phyloP scores from a whole-genome alignment of 1,140 invertebrate species.

The Anagrus nilaparvatae region DNA sequence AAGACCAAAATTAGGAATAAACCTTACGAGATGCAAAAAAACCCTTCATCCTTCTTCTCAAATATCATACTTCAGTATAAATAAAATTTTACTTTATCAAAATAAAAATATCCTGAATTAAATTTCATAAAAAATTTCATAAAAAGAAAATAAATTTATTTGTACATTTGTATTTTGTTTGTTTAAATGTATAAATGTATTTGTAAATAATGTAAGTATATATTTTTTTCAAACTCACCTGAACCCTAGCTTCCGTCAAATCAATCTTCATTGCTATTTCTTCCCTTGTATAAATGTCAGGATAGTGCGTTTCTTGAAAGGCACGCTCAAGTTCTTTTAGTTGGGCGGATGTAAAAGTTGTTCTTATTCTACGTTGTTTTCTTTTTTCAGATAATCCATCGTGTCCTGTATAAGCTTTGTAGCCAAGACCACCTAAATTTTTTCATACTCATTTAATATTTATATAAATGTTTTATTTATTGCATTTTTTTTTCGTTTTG shows the following conservation, averaged over 20 bases:
- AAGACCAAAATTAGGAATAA: no score
- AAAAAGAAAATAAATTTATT: no score
- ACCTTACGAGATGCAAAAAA: no score
- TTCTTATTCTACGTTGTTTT: conserved; percentile 87
- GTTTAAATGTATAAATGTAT: neutral
- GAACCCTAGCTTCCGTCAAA: conserved; percentile 94
- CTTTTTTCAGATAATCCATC: conserved; percentile 81
- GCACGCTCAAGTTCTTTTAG: conserved; percentile 93
- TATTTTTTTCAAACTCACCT: conserved; percentile 54
- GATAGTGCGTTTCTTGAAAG: conserved; percentile 97
- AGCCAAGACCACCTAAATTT: conserved; percentile 63
- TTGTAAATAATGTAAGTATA: neutral
- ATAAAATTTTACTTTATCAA: no score
- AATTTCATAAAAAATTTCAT: no score
- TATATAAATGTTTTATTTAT: neutral
- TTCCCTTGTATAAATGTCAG: conserved; percentile 97
- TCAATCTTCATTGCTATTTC: conserved; percentile 98
- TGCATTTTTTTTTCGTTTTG: neutral
- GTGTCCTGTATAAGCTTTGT: conserved; percentile 79
- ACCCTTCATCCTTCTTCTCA: no score
- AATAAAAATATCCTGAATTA: no score
- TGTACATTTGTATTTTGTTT: neutral
- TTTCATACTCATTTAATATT: conserved; percentile 14
- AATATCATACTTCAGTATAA: no score
- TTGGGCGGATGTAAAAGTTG: conserved; percentile 93